Conservation (phyloP, 2,888 invertebrate genomes). For the Trimorus sp. region DNA sequence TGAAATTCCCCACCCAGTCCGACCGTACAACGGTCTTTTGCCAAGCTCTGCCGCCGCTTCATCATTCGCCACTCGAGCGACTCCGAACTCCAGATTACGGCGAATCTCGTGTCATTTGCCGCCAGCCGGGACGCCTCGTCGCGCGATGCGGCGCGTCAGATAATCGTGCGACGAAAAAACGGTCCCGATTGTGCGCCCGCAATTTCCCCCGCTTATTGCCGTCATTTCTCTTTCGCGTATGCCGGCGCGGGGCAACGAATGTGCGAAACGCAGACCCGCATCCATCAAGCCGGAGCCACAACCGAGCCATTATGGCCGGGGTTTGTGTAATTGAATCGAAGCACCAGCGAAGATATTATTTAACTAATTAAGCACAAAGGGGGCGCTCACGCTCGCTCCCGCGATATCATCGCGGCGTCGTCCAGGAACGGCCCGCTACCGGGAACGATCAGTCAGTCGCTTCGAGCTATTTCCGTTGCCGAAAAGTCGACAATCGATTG, state of each 20-base stretch:
- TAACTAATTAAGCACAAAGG: conserved; percentile 81
- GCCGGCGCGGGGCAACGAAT: conserved; percentile 65
- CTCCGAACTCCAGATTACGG: no score
- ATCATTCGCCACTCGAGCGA: no score
- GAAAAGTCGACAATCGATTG: no score
- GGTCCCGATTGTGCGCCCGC: not conserved
- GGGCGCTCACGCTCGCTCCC: conserved; percentile 76
- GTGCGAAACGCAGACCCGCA: conserved; percentile 70
- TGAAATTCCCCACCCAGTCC: no score
- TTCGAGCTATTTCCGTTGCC: no score
- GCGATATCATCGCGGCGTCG: conserved; percentile 62
- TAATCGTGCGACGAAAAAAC: conserved; percentile 13
- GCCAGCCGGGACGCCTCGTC: no score
- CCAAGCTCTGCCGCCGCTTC: no score
- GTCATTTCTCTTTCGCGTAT: conserved; percentile 42
- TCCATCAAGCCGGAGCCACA: conserved; percentile 79
- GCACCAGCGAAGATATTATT: conserved; percentile 81
- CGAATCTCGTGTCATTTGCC: no score
- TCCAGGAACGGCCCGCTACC: no score
- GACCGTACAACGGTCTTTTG: no score
- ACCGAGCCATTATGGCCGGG: conserved; percentile 79
- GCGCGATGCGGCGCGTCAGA: not conserved
- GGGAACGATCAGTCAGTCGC: no score
- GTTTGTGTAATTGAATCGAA: conserved; percentile 80
- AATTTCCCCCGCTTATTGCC: conserved; percentile 29